phyloP scores from a whole-genome alignment of 2,113 vertebrate genomes.

The Urocynchramus pylzowi region DNA sequence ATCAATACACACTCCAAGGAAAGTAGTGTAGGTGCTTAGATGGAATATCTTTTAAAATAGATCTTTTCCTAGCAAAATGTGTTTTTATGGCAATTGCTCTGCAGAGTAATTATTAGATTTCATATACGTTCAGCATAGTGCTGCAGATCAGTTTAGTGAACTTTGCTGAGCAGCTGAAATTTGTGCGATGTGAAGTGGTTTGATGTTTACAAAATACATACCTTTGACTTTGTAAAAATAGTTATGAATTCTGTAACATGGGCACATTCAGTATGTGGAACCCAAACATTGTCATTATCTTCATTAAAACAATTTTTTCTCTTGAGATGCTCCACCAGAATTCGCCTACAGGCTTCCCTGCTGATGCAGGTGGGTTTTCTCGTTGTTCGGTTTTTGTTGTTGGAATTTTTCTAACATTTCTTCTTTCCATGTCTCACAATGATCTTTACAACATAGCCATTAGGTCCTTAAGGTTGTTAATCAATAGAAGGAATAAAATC shows the following conservation, averaged over 20 bases:
- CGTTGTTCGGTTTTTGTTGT: neutral
- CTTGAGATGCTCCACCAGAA: neutral
- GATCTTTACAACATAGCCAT: neutral
- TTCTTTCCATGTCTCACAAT: neutral
- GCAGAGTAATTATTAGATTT: neutral
- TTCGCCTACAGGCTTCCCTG: neutral
- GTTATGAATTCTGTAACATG: rapidly evolving
- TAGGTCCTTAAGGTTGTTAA: neutral
- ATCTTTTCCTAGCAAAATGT: neutral
- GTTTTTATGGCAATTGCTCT: neutral
- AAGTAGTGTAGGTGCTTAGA: rapidly evolving
- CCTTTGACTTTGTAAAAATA: neutral
- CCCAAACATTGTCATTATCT: neutral
- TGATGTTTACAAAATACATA: neutral
- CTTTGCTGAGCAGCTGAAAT: neutral
- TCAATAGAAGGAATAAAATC: neutral
- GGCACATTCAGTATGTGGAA: neutral
- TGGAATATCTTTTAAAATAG: neutral
- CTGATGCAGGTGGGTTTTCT: neutral
- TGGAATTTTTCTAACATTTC: neutral
- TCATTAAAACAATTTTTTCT: neutral
- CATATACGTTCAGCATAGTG: neutral
- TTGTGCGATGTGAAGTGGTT: neutral
- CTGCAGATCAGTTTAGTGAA: neutral
- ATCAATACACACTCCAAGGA: neutral